Conservation (phyloP, 2,113 vertebrate genomes). For the Neodon shergylaensis region DNA sequence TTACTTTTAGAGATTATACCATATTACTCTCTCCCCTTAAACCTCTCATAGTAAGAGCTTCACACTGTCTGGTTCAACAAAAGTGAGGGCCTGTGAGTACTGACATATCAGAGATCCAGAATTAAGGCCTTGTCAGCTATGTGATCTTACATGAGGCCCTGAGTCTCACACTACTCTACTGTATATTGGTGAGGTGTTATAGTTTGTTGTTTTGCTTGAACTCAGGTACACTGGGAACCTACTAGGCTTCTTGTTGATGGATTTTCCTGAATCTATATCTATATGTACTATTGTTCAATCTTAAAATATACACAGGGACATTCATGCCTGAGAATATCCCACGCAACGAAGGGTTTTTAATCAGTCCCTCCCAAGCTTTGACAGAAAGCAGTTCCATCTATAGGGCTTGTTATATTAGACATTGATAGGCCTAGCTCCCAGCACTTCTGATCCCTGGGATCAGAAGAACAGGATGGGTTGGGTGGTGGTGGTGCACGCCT, state of each 20-base stretch:
- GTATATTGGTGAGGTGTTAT: not conserved
- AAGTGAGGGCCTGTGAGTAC: not conserved
- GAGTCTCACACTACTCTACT: not conserved
- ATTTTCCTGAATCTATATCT: slow-evolving; percentile 1
- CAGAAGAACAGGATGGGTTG: not conserved
- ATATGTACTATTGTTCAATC: not conserved
- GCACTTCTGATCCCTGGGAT: not conserved
- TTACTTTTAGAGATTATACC: not conserved
- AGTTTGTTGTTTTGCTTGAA: not conserved
- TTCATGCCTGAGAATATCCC: not conserved
- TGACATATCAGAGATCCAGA: not conserved
- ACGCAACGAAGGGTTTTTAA: not conserved
- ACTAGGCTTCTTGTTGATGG: not conserved
- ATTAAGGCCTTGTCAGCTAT: not conserved
- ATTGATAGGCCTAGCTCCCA: not conserved
- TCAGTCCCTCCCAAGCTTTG: not conserved
- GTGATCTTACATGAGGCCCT: not conserved
- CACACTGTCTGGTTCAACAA: not conserved
- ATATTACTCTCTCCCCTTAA: not conserved
- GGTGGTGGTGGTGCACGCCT: not conserved
- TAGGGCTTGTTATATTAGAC: not conserved
- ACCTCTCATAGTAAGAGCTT: not conserved
- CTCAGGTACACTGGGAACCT: not conserved
- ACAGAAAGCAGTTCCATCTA: not conserved
- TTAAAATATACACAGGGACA: not conserved